Conservation (phyloP, 2,888 invertebrate species). For the Cecidostiba fungosa region DNA sequence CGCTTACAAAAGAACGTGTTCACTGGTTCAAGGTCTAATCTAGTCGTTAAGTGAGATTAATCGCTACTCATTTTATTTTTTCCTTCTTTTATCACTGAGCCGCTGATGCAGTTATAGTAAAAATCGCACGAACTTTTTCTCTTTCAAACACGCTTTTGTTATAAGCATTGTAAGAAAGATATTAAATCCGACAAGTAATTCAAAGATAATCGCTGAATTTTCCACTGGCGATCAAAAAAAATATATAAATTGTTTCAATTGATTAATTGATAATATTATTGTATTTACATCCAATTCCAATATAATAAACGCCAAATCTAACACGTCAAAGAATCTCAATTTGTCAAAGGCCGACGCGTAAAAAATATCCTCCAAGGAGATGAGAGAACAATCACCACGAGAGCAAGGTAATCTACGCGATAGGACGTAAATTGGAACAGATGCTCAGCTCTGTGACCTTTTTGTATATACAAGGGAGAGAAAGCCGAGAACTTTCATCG, state of each 20-base stretch:
- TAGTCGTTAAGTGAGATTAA: conserved; percentile 4
- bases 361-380: background rate
- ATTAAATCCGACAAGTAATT: background rate
- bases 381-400: background rate
- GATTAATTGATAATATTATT: background rate
- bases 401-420: background rate
- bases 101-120: background rate
- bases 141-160: background rate
- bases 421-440: conserved; percentile 44
- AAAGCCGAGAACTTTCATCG: conserved; percentile 14
- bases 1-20: conserved; percentile 11
- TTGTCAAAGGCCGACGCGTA: background rate
- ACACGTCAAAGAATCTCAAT: conserved; percentile 7
- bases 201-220: background rate
- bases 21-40: conserved; percentile 37
- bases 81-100: background rate
- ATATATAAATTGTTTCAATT: background rate
- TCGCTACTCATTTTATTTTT: background rate
- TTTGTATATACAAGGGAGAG: conserved; percentile 26
- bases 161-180: background rate
- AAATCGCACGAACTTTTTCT: background rate
- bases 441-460: conserved; percentile 37
- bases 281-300: no score
- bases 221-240: background rate
- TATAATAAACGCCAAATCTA: no score